Percentiles rank a stretch among this genome's conserved stretches.
phyloP scores from a whole-genome alignment of 2,888 invertebrate genomes.

The Dermolepida albohirtum region DNA sequence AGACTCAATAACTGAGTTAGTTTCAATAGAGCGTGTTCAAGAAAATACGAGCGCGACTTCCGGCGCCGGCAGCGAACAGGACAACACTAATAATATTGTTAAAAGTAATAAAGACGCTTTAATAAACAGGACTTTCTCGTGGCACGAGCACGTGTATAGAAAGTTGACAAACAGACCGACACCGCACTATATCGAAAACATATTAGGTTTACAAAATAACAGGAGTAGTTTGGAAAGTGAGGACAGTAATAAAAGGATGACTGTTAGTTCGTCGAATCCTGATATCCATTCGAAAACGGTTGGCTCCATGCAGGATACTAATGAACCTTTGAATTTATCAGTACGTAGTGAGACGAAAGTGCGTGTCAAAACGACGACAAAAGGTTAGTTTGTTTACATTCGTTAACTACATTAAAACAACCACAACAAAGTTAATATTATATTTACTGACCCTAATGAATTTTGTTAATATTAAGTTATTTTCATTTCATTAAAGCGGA shows the following conservation, averaged over 20 bases:
- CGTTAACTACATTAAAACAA: neutral
- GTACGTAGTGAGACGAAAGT: slow-evolving; percentile 59
- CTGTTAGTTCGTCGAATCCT: slow-evolving; percentile 46
- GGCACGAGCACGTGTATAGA: slow-evolving; percentile 93
- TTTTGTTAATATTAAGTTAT: no score
- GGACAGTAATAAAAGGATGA: slow-evolving; percentile 46
- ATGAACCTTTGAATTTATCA: slow-evolving; percentile 63
- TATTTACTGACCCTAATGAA: neutral
- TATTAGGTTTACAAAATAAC: slow-evolving; percentile 72
- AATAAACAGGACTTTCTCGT: slow-evolving; percentile 64
- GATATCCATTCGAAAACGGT: slow-evolving; percentile 50
- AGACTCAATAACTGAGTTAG: slow-evolving; percentile 43
- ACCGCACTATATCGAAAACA: slow-evolving; percentile 89
- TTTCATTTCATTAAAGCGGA: no score
- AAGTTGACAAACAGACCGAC: slow-evolving; percentile 86
- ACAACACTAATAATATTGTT: slow-evolving; percentile 42
- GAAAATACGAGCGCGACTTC: slow-evolving; percentile 36
- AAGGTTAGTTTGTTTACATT: slow-evolving; percentile 55
- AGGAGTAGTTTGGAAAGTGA: slow-evolving; percentile 44
- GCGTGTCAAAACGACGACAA: slow-evolving; percentile 57
- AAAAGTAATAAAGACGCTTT: slow-evolving; percentile 43
- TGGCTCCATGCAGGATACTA: slow-evolving; percentile 54
- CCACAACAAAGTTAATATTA: neutral
- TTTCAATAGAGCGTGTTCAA: slow-evolving; percentile 42
- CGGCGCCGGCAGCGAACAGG: slow-evolving; percentile 42